phyloP scores from a whole-genome alignment of 2,888 invertebrate genomes.

The Papilio elwesi region DNA sequence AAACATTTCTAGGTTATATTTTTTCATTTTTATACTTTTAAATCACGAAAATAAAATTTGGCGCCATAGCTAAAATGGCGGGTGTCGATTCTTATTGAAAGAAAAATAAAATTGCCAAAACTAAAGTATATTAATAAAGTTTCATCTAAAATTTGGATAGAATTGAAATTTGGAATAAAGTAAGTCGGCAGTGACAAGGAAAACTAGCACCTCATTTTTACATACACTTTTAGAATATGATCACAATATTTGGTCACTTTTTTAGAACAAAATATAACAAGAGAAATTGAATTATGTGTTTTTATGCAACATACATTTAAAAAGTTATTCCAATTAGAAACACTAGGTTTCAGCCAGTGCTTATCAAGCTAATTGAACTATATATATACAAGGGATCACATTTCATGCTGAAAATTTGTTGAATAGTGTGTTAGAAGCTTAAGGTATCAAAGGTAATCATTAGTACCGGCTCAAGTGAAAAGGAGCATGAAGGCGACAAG shows the following conservation, averaged over 20 bases:
- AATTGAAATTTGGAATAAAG: not conserved
- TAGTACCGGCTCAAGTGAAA: not conserved
- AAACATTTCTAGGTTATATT: not conserved
- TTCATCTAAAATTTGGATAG: not conserved
- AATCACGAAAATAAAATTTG: not conserved
- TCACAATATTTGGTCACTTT: slow-evolving; percentile 28
- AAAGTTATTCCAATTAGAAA: no score
- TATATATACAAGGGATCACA: no score
- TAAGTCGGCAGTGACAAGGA: slow-evolving; percentile 3
- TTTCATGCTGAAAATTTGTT: not conserved
- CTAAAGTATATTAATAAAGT: no score
- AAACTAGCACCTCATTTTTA: slow-evolving; percentile 7
- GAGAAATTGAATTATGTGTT: not conserved
- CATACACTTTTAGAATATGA: not conserved
- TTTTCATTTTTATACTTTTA: not conserved
- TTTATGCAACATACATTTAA: no score
- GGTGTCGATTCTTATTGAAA: not conserved
- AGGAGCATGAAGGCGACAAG: not conserved
- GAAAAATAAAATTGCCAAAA: not conserved
- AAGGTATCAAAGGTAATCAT: no score
- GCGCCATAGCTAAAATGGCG: not conserved
- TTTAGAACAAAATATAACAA: not conserved
- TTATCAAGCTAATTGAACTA: no score
- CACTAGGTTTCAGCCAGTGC: no score
- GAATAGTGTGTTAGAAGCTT: no score